These are phyloP conservation scores for Grantiella picta DNA, from an alignment of 2,113 vertebrate genomes.

Conservation along the genomic window DNA sequence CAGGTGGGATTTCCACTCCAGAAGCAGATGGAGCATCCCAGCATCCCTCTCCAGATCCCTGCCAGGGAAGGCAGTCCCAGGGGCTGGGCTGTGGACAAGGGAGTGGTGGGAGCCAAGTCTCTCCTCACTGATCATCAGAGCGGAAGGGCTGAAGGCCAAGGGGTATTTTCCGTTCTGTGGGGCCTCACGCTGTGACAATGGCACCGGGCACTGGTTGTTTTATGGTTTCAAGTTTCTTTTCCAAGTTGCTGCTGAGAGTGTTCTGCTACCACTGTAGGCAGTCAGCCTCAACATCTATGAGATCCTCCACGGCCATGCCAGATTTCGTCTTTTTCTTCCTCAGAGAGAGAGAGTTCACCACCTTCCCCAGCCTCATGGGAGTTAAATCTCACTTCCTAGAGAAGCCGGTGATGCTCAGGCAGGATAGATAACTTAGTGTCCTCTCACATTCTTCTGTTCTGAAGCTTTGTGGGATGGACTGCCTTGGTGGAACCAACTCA, in stretches of 20 bases:
- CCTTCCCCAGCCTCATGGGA: fast-evolving
- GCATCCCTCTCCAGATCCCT: not conserved
- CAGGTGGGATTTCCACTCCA: not conserved
- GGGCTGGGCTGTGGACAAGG: not conserved
- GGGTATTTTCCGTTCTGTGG: not conserved
- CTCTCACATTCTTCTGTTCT: not conserved
- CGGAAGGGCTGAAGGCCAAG: not conserved
- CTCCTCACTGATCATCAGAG: not conserved
- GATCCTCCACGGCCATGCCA: not conserved
- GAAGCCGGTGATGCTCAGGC: not conserved
- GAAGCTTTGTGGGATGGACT: not conserved
- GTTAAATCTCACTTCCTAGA: not conserved
- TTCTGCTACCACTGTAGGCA: not conserved
- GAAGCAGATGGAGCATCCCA: not conserved
- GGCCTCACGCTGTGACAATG: not conserved
- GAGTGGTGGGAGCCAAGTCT: not conserved
- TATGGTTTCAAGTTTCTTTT: not conserved
- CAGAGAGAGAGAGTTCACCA: too few relatives aligned
- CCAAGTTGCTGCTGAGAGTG: not conserved
- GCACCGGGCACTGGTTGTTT: not conserved
- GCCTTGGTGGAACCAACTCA: not conserved
- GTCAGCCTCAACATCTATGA: not conserved
- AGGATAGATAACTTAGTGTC: not conserved
- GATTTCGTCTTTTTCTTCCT: not conserved
- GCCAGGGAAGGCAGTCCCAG: not conserved